Evolutionary conservation across 2,113 vertebrate genomes (phyloP), one percentile per base, ranked within the genome.

Genomic region (Psephotus haematonotus): DNA sequence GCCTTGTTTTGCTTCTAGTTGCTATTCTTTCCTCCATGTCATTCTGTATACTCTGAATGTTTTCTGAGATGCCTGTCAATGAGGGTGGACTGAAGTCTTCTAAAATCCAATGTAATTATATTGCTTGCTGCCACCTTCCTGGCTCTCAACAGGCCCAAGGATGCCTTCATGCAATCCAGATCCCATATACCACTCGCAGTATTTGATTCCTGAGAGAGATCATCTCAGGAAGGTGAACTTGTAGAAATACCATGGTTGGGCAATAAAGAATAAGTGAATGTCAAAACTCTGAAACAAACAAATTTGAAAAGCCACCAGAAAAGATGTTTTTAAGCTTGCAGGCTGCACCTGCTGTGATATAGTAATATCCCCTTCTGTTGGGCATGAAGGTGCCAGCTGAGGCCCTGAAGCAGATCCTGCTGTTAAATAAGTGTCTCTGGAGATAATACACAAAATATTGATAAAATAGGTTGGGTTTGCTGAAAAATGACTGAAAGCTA

Each of bases 371-470:
- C 57, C 46, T 96, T 96, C 92, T 96, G 89, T 6, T 94, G 93
- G 82, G 67, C 17, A 5, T 70, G 63, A 81, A 74, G 81, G 86
- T 90, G 64, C 91, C 94, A 97, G 95, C 94, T 97, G 86, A 89
- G 86, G 57, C 91, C 90, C 88, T 81, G 82, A 72, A 72, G 84
- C 88, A 89, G 53, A 69, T 93, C 74, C 88, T 88, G 76, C 86
- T 95, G 87, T 84, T 95, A 94, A 95, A 67, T 80, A 94, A 93
- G 88, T 90, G 43, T 95, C 89, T 95, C 75, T 85, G 80, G 89
- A 90, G 72, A 93, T 93, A 77, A 72, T 60, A 86, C 49, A 63
- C 43, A 62, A 92, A 93, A 77, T 65, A 86, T 68, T 69, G 80
- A 78, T 69, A 41, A 81, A 84, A 70, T 53, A 74, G 33, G 10